Evolutionary conservation across 2,113 vertebrate genomes (phyloP), one percentile per base, ranked within the genome.

Genomic region (Ammodytes dubius): DNA sequence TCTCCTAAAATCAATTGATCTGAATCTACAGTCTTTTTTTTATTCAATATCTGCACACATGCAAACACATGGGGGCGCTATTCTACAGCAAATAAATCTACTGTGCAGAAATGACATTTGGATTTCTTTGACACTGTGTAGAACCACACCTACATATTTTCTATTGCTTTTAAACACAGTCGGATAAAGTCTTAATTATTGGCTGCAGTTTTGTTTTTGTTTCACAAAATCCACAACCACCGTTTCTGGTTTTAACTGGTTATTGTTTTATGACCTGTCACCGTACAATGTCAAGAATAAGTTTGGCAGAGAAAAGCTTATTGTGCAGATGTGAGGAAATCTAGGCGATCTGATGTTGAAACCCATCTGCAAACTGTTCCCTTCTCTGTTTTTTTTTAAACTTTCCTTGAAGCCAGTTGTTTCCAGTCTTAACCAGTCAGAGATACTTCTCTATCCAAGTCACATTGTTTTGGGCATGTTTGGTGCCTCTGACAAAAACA

Each of bases 51-150:
- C 2, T 11, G 4, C 46, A 49, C 7, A 35, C 43, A 50, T 66
- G 0, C 64, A 3, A 71, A 61, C 92, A 92, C 89, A 84, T 0
- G 89, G 80, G 60, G 92, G 91, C 5, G 87, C 77, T 53, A 39
- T 83, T 88, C 11, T 4, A n/a, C 8, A 12, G 27, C 1, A 74
- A 35, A 89, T 64, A 35, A 64, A 65, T 58, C 27, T n/a, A 0
- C 46, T 5, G 7, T 40, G 46, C 57, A 64, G 63, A 46, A n/a
- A 19, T 7, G 11, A 10, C 7, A 10, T 65, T 70, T 56, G 58
- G n/a, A 57, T 68, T 70, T 60, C 5, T 4, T 27, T 70, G 17
- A 76, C 42, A 43, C 11, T 13, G 12, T 15, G 45, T 7, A 3
- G 63, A 56, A 71, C 82, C 85, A 87, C 85, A 76, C 85, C 87